Evolutionary conservation across 2,797 vertebrate genomes (phyloP), one percentile per base, ranked within the genome.

Genomic region (Parauchenoglanis punctatus): DNA sequence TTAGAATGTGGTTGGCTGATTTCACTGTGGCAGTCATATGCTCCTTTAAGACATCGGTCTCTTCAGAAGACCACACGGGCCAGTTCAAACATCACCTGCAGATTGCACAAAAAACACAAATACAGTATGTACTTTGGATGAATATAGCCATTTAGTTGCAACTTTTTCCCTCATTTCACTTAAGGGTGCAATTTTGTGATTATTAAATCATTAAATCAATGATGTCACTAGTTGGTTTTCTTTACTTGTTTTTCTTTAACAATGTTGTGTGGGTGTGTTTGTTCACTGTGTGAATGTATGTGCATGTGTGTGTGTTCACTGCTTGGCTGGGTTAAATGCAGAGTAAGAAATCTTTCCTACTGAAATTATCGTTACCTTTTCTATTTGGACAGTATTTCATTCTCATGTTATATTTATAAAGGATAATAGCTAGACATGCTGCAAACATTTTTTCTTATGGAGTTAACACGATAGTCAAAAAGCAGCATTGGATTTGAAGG

Each of bases 61-160:
- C 87, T 10, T 98, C 91, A 99, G 94, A 98, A 98, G 94, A 98
- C 92, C 89, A 99, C 96, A 92, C 98, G 97, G 88, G 93, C 96
- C 80, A 99, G 96, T 94, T 99, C 98, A 95, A 99, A 99, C 96
- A 99, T 95, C 86, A 99, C 98, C 98, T 99, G 90, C 28, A 89
- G 61, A 89, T 81, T 58, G 92, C 77, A 91, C 70, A 92, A 77
- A 75, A 44, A 59, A 90, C 56, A 49, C 23, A 84, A 25, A 75
- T 73, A n/a, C n/a, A n/a, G n/a, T n/a, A 15, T 15, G 49, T 52
- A 28, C 0, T 17, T 28, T 70, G 31, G 15, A 81, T 68, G 4
- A 58, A 58, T 58, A 0, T 8, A 77, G n/a, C 0, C 28, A 80
- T 49, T 49, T 58, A 20, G 8, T 35, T 78, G 28, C 18, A 12